A percentile compares a stretch with the other conserved stretches of the same genome.
These are phyloP conservation scores for Sardinella longiceps DNA, from an alignment of 2,797 vertebrate species.

Conservation along the genomic window DNA sequence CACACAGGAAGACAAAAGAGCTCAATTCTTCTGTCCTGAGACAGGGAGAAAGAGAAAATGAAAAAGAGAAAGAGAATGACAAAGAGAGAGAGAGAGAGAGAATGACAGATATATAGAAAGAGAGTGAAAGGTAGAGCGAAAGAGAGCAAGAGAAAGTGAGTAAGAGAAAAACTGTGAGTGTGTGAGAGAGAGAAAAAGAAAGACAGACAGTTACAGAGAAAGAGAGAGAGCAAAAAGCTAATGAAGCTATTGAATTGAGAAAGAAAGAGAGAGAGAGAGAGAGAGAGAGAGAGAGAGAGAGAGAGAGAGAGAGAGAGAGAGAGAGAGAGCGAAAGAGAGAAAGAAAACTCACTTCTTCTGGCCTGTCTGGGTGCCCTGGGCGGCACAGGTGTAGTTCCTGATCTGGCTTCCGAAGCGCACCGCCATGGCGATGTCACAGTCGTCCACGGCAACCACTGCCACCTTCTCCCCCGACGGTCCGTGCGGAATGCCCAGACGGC, in stretches of 20 bases:
- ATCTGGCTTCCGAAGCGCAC: conserved; percentile 88
- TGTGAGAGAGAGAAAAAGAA: neutral
- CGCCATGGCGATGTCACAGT: conserved; percentile 94
- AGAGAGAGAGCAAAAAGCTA: neutral
- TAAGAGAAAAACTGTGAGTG: neutral
- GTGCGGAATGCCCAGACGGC: conserved; percentile 88
- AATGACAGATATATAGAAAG: neutral
- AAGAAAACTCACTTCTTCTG: conserved; percentile 72
- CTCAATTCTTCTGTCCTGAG: too few species aligned
- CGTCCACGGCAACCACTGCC: conserved; percentile 92
- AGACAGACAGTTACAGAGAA: neutral
- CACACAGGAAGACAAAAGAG: neutral
- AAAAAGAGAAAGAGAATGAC: neutral
- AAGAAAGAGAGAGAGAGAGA: neutral
- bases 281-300: neutral
- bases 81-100: neutral
- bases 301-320: neutral
- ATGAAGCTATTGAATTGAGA: too few species aligned
- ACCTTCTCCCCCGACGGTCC: conserved; percentile 98
- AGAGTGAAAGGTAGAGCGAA: too few species aligned
- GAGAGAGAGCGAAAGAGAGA: neutral
- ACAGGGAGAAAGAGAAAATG: neutral
- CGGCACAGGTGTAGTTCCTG: conserved; percentile 95
- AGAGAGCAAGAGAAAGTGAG: neutral
- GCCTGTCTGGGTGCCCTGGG: conserved; percentile 93